Evolutionary conservation across 2,797 vertebrate species (phyloP).

Genomic region (Tenualosa thibaudeaui): DNA sequence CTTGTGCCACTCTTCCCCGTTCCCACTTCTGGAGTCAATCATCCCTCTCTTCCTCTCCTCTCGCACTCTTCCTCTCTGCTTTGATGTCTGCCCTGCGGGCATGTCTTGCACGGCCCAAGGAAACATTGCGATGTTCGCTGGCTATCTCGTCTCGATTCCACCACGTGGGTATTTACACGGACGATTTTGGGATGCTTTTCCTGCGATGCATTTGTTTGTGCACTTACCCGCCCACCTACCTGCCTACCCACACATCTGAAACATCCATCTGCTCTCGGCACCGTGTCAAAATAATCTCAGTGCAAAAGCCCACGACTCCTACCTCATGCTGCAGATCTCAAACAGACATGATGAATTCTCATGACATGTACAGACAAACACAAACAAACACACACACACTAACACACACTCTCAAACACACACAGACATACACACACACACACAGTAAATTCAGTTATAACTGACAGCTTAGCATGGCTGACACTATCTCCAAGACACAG

Average conservation of each 20-base stretch:
- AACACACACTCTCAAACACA: background rate
- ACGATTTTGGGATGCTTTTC: background rate
- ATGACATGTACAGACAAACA: background rate
- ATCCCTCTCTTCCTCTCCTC: background rate
- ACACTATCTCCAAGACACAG: background rate
- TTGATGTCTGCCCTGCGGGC: background rate
- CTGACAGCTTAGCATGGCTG: background rate
- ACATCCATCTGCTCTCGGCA: background rate
- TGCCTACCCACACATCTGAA: background rate
- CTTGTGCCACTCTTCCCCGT: background rate
- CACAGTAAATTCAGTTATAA: background rate
- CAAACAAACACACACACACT: background rate
- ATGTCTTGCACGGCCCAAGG: background rate
- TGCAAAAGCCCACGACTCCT: background rate
- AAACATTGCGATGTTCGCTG: background rate
- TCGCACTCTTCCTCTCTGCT: background rate
- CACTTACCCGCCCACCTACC: background rate
- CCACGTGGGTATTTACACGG: background rate
- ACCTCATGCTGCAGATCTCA: background rate
- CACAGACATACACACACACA: background rate
- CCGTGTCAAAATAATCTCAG: background rate
- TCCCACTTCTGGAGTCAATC: background rate
- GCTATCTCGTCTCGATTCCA: background rate
- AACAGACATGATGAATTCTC: conserved; percentile 3
- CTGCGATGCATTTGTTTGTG: background rate